Percentiles rank a stretch among this genome's conserved stretches.
Conservation (phyloP, 1,140 invertebrate species). For the Apocrypta bakeri region DNA sequence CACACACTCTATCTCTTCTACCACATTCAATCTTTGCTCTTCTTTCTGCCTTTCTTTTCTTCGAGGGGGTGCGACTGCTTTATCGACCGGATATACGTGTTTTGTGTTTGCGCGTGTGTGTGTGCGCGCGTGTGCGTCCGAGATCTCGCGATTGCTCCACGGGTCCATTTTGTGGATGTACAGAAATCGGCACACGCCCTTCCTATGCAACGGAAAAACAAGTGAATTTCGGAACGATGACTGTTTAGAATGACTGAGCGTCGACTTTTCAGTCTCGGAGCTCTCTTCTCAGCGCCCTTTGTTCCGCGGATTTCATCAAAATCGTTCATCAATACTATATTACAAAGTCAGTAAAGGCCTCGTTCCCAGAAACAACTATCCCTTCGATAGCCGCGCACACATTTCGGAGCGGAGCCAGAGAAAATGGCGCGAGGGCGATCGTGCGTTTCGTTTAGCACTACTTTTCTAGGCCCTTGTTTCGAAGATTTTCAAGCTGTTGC, state of each 20-base stretch:
- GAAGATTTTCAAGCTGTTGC: too few relatives aligned
- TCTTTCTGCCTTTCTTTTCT: slow-evolving; percentile 6
- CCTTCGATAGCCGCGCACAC: background rate
- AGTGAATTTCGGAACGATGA: background rate
- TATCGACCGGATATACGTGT: background rate
- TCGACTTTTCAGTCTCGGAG: too few relatives aligned
- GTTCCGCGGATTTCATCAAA: too few relatives aligned
- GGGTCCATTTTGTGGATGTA: background rate
- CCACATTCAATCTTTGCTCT: too few relatives aligned
- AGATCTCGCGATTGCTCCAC: background rate
- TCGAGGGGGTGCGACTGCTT: background rate
- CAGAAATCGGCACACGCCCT: background rate
- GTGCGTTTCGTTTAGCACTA: too few relatives aligned
- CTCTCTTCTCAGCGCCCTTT: too few relatives aligned
- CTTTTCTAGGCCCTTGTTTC: too few relatives aligned
- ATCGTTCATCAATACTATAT: too few relatives aligned
- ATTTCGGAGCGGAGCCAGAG: background rate
- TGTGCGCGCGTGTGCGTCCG: too few relatives aligned
- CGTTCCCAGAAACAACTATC: slow-evolving; percentile 2
- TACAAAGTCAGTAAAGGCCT: too few relatives aligned
- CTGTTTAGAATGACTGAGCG: background rate
- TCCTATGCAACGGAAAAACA: background rate
- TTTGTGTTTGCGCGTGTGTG: too few relatives aligned
- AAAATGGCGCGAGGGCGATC: background rate
- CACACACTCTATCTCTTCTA: too few relatives aligned